Conservation (phyloP, 2,888 invertebrate genomes). For the Busseola fusca region DNA sequence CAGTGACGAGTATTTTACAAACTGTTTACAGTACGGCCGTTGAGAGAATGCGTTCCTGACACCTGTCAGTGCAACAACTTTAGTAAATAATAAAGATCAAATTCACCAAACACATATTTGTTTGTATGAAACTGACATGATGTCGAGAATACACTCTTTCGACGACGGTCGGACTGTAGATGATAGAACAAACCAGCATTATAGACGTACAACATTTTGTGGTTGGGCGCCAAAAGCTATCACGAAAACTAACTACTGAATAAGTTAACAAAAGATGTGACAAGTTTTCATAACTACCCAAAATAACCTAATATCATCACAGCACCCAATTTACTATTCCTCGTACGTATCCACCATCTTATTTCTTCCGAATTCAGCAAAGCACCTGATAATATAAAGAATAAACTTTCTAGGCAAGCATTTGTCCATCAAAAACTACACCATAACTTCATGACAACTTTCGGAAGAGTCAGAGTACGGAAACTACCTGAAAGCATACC, state of each 20-base stretch:
- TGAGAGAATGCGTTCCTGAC: too few relatives aligned
- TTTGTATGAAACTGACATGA: too few relatives aligned
- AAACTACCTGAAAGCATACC: background rate
- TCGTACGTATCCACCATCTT: background rate
- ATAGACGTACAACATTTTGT: background rate
- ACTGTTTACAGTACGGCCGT: background rate
- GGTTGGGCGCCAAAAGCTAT: background rate
- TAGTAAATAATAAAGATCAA: background rate
- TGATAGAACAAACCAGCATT: background rate
- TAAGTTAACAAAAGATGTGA: background rate
- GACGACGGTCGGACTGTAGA: too few relatives aligned
- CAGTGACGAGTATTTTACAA: background rate
- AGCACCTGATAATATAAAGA: background rate
- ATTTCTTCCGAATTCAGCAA: background rate
- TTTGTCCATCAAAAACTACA: conserved; percentile 3
- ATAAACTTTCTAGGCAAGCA: background rate
- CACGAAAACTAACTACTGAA: background rate
- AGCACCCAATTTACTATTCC: background rate
- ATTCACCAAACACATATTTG: too few relatives aligned
- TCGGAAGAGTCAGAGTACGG: background rate
- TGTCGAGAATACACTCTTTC: too few relatives aligned
- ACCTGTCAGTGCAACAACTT: background rate
- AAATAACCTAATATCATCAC: background rate
- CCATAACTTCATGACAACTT: background rate
- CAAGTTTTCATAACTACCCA: background rate